A percentile compares a stretch with the other conserved stretches of the same genome.
These are phyloP conservation scores for Tenthredo amoena DNA, from an alignment of 2,888 invertebrate genomes.

Conservation along the genomic window DNA sequence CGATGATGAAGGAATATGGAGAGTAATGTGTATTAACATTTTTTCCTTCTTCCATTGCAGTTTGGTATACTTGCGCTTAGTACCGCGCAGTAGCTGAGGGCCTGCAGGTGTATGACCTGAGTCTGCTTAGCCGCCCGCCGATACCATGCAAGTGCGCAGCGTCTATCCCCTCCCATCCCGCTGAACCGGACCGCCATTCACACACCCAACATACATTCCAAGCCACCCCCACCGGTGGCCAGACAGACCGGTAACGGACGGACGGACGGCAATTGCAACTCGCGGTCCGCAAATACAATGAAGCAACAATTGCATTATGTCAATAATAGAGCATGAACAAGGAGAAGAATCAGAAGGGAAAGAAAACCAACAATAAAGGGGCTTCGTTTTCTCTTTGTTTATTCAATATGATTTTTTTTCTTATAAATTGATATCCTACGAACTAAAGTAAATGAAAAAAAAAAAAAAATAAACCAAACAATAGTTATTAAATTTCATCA, in stretches of 20 bases:
- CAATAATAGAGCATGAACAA: conserved; percentile 11
- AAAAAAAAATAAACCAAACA: conserved; percentile 64
- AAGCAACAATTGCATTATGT: conserved; percentile 14
- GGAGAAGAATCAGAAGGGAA: neutral
- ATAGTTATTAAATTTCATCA: conserved; percentile 68
- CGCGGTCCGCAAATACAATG: neutral
- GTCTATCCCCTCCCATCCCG: conserved; percentile 36
- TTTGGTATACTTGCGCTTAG: conserved; percentile 16
- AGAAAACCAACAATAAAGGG: neutral
- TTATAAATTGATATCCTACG: conserved; percentile 55
- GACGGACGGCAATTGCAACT: conserved; percentile 18
- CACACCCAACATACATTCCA: conserved; percentile 47
- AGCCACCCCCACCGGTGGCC: conserved; percentile 32
- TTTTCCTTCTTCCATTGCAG: neutral
- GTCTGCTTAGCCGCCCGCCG: conserved; percentile 52
- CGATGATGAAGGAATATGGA: neutral
- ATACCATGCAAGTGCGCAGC: conserved; percentile 69
- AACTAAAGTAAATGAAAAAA: conserved; percentile 55
- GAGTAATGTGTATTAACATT: neutral
- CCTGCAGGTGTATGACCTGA: conserved; percentile 48
- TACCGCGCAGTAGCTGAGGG: neutral
- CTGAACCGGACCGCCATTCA: conserved; percentile 27
- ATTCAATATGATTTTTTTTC: conserved; percentile 56
- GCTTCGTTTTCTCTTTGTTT: conserved; percentile 50
- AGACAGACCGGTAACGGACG: neutral